phyloP scores from a whole-genome alignment of 2,113 vertebrate species.

The Tursiops truncatus region DNA sequence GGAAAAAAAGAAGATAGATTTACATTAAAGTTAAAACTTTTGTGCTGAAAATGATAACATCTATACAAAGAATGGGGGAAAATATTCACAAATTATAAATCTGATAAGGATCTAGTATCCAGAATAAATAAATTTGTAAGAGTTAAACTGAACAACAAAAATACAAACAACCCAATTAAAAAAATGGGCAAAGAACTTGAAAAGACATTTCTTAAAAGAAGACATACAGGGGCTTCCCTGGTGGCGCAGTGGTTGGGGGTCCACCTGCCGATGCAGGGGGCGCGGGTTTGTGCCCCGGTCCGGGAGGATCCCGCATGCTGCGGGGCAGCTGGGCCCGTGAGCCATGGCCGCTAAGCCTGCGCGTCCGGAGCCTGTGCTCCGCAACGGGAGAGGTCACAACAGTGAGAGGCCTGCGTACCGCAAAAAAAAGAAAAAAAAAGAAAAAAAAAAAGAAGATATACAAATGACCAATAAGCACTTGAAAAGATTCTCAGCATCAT shows the following conservation, averaged over 20 bases:
- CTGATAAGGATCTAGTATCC: not conserved
- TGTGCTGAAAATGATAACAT: not conserved
- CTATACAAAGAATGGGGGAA: not conserved
- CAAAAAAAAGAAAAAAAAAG: too few relatives aligned
- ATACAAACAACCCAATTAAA: not conserved
- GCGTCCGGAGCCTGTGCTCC: too few relatives aligned
- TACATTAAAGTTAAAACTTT: not conserved
- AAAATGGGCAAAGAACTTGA: not conserved
- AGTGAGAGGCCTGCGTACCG: too few relatives aligned
- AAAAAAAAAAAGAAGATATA: not conserved
- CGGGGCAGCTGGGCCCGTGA: too few relatives aligned
- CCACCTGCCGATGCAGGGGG: too few relatives aligned
- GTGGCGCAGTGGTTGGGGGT: too few relatives aligned
- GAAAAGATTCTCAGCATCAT: not conserved
- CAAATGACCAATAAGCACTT: not conserved
- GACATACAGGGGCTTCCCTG: not conserved
- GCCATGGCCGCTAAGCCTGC: too few relatives aligned
- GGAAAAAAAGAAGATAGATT: not conserved
- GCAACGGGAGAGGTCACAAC: too few relatives aligned
- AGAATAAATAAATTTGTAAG: not conserved
- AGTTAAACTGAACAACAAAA: not conserved
- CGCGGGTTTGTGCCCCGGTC: too few relatives aligned
- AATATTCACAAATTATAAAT: not conserved
- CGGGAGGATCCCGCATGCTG: too few relatives aligned
- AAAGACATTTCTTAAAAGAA: slow-evolving; percentile 1